Evolutionary conservation across 2,888 invertebrate species (phyloP), one percentile per base, ranked within the genome.

Genomic region (Chymomyza amoena): DNA sequence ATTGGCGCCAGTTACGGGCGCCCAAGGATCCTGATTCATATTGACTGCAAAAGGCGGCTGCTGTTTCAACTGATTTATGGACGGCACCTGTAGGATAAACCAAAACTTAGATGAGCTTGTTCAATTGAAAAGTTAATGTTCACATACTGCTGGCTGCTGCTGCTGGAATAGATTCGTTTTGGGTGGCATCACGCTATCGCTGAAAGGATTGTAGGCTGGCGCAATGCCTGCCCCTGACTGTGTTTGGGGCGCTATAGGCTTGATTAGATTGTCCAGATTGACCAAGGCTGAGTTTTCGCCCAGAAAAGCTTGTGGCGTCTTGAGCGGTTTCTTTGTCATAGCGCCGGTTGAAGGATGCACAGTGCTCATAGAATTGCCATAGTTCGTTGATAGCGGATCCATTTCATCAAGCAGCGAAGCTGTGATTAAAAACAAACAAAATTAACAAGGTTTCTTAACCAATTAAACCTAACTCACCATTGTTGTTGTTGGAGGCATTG

Each of bases 241-340:
- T 61, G 85, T 89, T 73, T 90, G 90, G 20, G 91, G 87, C 72
- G 89, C 87, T 65, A 90, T 91, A 73, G 94, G 93, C 84, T 94
- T 95, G 84, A 99, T 97, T 90, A 99, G 94, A 91, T 99, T 97
- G 93, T 99, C 99, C 92, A 99, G 94, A 94, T 99, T 99, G 76
- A 99, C 99, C 84, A 99, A 94, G 83, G 96, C 95, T 13, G 98
- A 98, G 93, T 99, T 99, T 92, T 98, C 98, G 59, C 99, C 99
- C 66, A 99, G 94, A 93, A 99, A 99, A 88, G 96, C 95, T 83
- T 97, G 97, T 3, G 99, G 98, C 64, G 98, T 98, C 93, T 98
- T 98, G 68, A 90, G 89, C 75, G 90, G 87, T 70, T 87, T 90
- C 83, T 91, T 90, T 45, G 88, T 84, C 63, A 89, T 90, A 66